A percentile compares a stretch with the other conserved stretches of the same genome.
Evolutionary conservation across 2,797 vertebrate species (phyloP).

Genomic region (Aphelocoma californica): DNA sequence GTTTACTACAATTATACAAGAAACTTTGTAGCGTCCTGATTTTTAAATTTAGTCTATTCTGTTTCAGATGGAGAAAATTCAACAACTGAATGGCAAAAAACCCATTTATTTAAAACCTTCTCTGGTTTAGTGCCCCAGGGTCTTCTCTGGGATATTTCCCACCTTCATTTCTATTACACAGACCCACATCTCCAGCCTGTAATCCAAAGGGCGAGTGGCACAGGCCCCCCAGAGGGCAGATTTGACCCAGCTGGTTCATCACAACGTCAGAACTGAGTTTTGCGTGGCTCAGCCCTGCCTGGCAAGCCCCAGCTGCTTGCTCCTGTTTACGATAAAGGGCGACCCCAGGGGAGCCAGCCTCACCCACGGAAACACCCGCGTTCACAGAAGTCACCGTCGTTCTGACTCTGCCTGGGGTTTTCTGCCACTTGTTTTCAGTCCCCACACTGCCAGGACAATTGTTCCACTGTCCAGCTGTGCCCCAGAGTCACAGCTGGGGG

Average conservation of each 20-base stretch:
- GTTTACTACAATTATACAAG: not conserved
- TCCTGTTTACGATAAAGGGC: not conserved
- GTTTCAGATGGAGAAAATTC: not conserved
- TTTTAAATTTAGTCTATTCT: not conserved
- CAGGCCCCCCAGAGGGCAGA: not conserved
- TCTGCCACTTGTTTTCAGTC: not conserved
- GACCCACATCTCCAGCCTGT: not conserved
- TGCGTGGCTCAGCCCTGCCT: not conserved
- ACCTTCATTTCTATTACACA: not conserved
- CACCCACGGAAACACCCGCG: not conserved
- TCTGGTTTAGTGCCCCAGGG: not conserved
- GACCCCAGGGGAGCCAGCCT: not conserved
- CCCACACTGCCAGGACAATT: not conserved
- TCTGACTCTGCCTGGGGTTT: not conserved
- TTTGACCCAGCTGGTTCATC: not conserved
- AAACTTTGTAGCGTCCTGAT: not conserved
- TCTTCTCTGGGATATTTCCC: not conserved
- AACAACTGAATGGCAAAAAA: not conserved
- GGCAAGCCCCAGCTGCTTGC: not conserved
- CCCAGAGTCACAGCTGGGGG: not conserved
- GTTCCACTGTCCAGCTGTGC: not conserved
- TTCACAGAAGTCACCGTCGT: not conserved
- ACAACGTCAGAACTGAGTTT: not conserved
- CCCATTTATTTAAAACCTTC: not conserved
- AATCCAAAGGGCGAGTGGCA: accelerated